These are phyloP conservation scores for Parnassius orleans DNA, from an alignment of 2,888 invertebrate species.

Conservation along the genomic window DNA sequence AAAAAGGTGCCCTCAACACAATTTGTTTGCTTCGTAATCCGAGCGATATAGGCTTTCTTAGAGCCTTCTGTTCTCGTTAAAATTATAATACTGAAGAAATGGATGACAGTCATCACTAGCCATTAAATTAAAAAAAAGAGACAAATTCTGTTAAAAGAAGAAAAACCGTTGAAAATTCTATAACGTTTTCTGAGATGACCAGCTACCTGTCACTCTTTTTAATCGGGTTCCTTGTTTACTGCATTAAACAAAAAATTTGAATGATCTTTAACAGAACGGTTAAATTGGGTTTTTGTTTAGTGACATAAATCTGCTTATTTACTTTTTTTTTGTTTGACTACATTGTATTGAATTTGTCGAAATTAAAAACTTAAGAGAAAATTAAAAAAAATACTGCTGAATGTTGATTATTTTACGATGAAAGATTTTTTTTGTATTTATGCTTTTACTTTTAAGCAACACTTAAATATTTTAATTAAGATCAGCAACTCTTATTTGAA, in stretches of 20 bases:
- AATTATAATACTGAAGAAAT: constrained; percentile 60
- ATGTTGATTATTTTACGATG: no score
- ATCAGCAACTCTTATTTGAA: background rate
- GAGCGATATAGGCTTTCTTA: constrained; percentile 52
- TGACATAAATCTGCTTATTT: constrained; percentile 49
- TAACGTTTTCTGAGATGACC: constrained; percentile 66
- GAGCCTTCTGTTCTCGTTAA: constrained; percentile 54
- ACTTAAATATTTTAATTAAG: no score
- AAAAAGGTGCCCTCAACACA: constrained; percentile 65
- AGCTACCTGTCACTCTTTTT: constrained; percentile 46
- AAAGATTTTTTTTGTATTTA: no score
- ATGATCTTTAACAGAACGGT: constrained; percentile 66
- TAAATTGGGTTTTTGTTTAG: constrained; percentile 64
- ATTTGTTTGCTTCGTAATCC: constrained; percentile 74
- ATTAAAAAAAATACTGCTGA: no score
- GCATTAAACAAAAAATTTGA: constrained; percentile 55
- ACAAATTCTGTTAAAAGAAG: constrained; percentile 62
- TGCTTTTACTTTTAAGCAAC: no score
- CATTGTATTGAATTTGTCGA: constrained; percentile 5
- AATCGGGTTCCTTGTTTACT: constrained; percentile 48
- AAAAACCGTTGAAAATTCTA: constrained; percentile 71
- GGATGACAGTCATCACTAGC: constrained; percentile 72
- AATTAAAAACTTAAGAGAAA: no score
- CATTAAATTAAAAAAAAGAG: constrained; percentile 65
- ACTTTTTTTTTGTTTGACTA: constrained; percentile 39